Conservation (phyloP, 1,140 invertebrate species). For the Bombus sibiricus region DNA sequence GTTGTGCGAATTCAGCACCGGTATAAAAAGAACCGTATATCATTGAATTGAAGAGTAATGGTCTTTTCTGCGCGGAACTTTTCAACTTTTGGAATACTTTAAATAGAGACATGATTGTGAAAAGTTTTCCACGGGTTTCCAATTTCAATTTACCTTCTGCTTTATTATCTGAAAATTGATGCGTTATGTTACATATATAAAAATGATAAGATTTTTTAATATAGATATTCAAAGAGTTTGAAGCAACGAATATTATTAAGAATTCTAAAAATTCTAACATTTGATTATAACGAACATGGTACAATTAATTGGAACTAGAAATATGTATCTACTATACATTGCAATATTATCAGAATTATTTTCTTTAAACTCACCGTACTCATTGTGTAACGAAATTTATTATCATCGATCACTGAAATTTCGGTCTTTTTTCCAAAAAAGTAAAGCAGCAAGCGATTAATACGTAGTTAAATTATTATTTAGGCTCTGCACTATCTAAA, state of each 20-base stretch:
- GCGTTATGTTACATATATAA: background rate
- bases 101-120: conserved; percentile 48
- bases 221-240: background rate
- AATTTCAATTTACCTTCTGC: background rate
- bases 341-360: background rate
- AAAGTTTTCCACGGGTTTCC: background rate
- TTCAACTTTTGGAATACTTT: conserved; percentile 39
- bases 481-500: background rate
- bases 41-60: conserved; percentile 88
- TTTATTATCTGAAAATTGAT: conserved; percentile 30
- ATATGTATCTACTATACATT: background rate
- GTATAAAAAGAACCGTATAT: conserved; percentile 91
- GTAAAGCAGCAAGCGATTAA: background rate
- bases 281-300: background rate
- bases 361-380: background rate
- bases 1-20: conserved; percentile 90
- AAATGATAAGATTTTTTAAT: background rate
- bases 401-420: background rate
- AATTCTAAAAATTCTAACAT: background rate
- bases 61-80: conserved; percentile 81
- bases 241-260: background rate
- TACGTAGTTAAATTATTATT: background rate
- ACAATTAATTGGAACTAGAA: background rate
- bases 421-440: background rate
- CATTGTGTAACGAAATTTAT: background rate